Conservation (phyloP, 2,888 invertebrate species). For the Epistrophe eligans region DNA sequence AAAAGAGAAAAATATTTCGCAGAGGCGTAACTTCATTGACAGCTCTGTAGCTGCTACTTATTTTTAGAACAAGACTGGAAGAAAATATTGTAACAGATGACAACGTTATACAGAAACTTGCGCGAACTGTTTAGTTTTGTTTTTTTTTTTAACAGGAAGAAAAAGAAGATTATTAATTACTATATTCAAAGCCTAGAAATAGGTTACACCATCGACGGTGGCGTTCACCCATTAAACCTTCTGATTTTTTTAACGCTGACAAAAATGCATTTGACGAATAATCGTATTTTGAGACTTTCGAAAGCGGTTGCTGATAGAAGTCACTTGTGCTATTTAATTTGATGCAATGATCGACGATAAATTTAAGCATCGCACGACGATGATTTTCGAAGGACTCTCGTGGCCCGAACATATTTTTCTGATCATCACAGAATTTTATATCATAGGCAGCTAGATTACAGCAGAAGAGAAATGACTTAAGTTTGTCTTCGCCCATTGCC, state of each 20-base stretch:
- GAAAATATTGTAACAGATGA: constrained; percentile 49
- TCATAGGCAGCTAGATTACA: constrained; percentile 83
- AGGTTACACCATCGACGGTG: constrained; percentile 82
- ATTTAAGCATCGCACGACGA: constrained; percentile 82
- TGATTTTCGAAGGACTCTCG: constrained; percentile 83
- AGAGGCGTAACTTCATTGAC: constrained; percentile 23
- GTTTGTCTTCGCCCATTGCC: constrained; percentile 78
- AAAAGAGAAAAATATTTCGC: constrained; percentile 39
- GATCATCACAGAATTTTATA: constrained; percentile 82
- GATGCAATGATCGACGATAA: constrained; percentile 82
- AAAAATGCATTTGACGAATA: constrained; percentile 81
- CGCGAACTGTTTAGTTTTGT: constrained; percentile 3
- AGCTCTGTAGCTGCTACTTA: constrained; percentile 15
- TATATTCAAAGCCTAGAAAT: constrained; percentile 81
- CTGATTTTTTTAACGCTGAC: constrained; percentile 80
- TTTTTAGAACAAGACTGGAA: constrained; percentile 51
- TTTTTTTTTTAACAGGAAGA: constrained; percentile 15
- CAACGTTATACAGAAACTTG: constrained; percentile 40
- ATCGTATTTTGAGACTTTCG: constrained; percentile 80
- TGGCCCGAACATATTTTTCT: constrained; percentile 81
- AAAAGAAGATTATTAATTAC: constrained; percentile 50
- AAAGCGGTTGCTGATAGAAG: constrained; percentile 78
- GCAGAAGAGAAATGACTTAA: constrained; percentile 83
- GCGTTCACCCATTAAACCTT: constrained; percentile 80
- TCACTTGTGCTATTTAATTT: constrained; percentile 78